A percentile compares a stretch with the other conserved stretches of the same genome.
Evolutionary conservation across 2,888 invertebrate species (phyloP).

Genomic region (Acronicta aceris): DNA sequence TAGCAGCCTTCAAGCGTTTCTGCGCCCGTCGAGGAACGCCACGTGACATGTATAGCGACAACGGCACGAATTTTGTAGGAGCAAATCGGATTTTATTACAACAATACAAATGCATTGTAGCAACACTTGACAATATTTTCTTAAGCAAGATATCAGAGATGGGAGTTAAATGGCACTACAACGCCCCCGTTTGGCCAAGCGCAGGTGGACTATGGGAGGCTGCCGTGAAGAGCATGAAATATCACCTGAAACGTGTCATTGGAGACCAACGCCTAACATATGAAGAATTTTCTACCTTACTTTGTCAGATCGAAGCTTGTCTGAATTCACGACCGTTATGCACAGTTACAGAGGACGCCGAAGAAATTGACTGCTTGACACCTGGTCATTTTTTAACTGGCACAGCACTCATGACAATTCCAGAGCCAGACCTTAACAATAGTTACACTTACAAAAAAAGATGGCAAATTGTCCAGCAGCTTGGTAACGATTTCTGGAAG

Average conservation of each 20-base stretch:
- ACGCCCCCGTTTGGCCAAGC: too few relatives aligned
- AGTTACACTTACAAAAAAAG: too few relatives aligned
- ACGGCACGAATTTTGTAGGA: conserved; percentile 8
- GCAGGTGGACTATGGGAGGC: conserved; percentile 7
- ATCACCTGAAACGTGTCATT: not conserved
- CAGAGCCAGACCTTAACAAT: not conserved
- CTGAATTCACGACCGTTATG: conserved; percentile 2
- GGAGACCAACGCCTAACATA: not conserved
- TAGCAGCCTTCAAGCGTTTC: too few relatives aligned
- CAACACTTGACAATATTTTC: not conserved
- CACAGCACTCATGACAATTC: conserved; percentile 1
- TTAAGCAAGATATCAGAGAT: conserved; percentile 4
- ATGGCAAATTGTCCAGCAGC: conserved; percentile 51
- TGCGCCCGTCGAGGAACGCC: too few relatives aligned
- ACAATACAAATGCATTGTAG: not conserved
- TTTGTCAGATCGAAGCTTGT: conserved; percentile 4
- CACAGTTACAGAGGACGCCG: not conserved
- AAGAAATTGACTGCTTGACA: conserved; percentile 1
- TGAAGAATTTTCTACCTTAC: conserved; percentile 3
- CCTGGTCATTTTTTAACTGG: conserved; percentile 4
- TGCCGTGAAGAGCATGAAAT: conserved; percentile 1
- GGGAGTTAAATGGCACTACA: conserved; percentile 1
- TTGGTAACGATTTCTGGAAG: too few relatives aligned
- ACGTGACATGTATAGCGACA: not conserved
- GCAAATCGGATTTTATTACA: conserved; percentile 5